Conservation (phyloP, 2,113 vertebrate genomes). For the Astatoreochromis straeleni region DNA sequence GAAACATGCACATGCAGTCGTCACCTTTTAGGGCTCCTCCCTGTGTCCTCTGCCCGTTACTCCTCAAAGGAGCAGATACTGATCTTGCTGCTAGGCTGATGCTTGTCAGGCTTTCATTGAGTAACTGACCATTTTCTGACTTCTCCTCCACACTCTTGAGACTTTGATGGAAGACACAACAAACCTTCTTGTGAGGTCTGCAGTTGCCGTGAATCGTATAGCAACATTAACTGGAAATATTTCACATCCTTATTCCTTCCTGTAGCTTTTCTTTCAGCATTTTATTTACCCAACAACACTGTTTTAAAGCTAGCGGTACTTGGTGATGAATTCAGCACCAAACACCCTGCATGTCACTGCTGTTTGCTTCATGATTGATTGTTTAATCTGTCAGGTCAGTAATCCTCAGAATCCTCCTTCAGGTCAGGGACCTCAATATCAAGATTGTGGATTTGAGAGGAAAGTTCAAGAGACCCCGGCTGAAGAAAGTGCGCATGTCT, state of each 20-base stretch:
- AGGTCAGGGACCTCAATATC: conserved; percentile 94
- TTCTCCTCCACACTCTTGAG: background rate
- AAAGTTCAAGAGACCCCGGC: conserved; percentile 93
- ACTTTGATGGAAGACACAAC: background rate
- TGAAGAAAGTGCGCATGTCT: conserved; percentile 94
- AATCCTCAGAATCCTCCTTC: background rate
- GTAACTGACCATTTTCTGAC: background rate
- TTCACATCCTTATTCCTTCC: background rate
- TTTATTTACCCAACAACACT: background rate
- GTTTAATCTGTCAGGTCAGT: background rate
- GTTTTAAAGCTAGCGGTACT: accelerated
- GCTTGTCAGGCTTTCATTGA: background rate
- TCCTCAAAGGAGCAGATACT: background rate
- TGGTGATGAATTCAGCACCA: background rate
- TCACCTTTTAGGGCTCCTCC: background rate
- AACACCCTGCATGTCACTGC: background rate
- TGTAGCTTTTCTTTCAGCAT: background rate
- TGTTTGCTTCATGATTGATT: background rate
- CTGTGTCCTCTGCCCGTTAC: background rate
- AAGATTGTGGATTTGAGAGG: conserved; percentile 93
- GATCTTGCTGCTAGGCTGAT: background rate
- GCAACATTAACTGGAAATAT: background rate
- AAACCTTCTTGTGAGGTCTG: background rate
- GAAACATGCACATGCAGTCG: background rate
- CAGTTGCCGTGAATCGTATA: background rate